A percentile compares a stretch with the other conserved stretches of the same genome.
Evolutionary conservation across 2,113 vertebrate species (phyloP).

Genomic region (Pachypanchax playfairii): DNA sequence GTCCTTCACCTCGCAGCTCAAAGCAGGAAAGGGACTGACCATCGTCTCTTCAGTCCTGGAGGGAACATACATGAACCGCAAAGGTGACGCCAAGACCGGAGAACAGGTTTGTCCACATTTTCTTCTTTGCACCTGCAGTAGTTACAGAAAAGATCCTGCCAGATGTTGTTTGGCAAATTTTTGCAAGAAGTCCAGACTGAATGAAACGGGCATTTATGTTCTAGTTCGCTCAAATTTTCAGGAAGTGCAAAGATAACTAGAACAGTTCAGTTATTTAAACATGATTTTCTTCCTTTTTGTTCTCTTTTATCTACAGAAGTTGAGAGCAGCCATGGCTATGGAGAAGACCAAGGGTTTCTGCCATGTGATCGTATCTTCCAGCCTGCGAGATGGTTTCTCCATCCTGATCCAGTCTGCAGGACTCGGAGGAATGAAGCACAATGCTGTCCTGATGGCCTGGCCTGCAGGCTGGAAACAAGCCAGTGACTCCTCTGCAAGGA

Average conservation of each 20-base stretch:
- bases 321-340: constrained; percentile 85
- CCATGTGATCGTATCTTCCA: constrained; percentile 91
- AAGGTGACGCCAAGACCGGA: constrained; percentile 80
- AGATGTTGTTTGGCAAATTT: no score
- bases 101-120: constrained; percentile 82
- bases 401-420: constrained; percentile 95
- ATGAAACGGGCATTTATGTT: no score
- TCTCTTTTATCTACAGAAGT: constrained; percentile 77
- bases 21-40: constrained; percentile 94
- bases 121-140: background rate
- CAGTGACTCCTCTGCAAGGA: constrained; percentile 82
- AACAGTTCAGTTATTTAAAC: background rate
- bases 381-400: constrained; percentile 89
- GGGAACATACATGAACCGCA: constrained; percentile 89
- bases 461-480: constrained; percentile 84
- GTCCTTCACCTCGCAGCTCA: constrained; percentile 91
- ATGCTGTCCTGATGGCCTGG: constrained; percentile 93
- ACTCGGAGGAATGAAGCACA: constrained; percentile 96
- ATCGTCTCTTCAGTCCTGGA: constrained; percentile 92
- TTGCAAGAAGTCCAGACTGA: no score
- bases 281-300: background rate
- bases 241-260: background rate
- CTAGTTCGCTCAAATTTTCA: no score
- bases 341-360: constrained; percentile 94
- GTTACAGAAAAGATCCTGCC: no score